These are phyloP conservation scores for Gavialis gangeticus DNA, from an alignment of 2,113 vertebrate species.

Conservation along the genomic window DNA sequence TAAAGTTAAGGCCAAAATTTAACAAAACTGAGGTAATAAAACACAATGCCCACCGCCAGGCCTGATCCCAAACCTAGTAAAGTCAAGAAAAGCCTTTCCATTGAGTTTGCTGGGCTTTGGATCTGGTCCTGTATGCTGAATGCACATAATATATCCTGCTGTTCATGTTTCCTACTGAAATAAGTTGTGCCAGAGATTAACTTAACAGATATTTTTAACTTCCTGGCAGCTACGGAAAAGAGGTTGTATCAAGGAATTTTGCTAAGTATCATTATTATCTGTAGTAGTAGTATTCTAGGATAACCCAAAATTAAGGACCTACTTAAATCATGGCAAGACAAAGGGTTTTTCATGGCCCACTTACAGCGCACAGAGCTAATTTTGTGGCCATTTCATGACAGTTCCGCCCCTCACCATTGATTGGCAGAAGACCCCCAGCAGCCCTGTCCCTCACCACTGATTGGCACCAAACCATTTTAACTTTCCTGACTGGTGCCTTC, in stretches of 20 bases:
- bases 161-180: neutral
- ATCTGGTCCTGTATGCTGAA: neutral
- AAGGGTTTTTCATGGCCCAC: too few species aligned
- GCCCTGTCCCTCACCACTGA: too few species aligned
- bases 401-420: too few species aligned
- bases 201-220: neutral
- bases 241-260: neutral
- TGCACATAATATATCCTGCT: neutral
- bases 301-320: too few species aligned
- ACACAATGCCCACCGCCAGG: too few species aligned
- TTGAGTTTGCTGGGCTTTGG: neutral
- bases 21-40: neutral
- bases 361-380: too few species aligned
- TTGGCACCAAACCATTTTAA: too few species aligned
- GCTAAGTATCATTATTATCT: neutral
- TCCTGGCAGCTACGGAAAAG: neutral
- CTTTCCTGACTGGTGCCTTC: too few species aligned
- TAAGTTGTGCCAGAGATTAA: neutral
- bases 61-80: fast-evolving
- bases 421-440: too few species aligned
- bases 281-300: neutral
- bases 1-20: neutral
- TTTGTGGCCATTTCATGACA: too few species aligned
- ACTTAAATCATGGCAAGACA: too few species aligned
- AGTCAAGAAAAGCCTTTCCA: neutral